A percentile compares a stretch with the other conserved stretches of the same genome.
These are phyloP conservation scores for Vulpes vulpes DNA, from an alignment of 2,113 vertebrate genomes.

Conservation along the genomic window DNA sequence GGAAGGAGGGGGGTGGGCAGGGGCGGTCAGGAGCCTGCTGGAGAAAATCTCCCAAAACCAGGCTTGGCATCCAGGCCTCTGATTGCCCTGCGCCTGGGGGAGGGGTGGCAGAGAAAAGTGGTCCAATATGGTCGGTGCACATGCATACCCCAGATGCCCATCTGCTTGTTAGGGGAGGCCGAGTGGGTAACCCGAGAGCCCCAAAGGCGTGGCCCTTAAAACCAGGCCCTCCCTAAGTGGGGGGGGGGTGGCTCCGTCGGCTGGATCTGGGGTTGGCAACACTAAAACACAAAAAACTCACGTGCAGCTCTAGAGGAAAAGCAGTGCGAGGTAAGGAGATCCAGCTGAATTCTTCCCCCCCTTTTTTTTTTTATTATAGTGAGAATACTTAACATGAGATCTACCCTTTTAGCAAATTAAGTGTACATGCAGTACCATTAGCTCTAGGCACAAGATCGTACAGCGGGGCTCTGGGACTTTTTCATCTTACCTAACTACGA, in stretches of 20 bases:
- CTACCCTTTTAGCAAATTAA: neutral
- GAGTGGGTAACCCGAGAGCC: neutral
- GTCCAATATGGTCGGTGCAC: neutral
- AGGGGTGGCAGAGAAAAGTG: slow-evolving; percentile 3
- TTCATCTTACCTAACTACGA: neutral
- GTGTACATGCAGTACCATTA: no score
- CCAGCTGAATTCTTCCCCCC: neutral
- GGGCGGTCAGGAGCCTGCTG: slow-evolving; percentile 55
- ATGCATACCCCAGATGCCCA: neutral
- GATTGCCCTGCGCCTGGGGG: slow-evolving; percentile 40
- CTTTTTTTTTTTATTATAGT: no score
- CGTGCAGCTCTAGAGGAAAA: neutral
- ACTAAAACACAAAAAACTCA: neutral
- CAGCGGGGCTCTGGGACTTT: no score
- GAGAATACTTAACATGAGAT: neutral
- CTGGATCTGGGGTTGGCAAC: neutral
- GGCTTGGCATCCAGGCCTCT: slow-evolving; percentile 48
- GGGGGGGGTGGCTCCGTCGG: neutral
- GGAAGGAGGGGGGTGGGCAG: neutral
- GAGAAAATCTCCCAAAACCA: slow-evolving; percentile 82
- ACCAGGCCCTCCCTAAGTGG: neutral
- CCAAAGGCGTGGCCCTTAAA: neutral
- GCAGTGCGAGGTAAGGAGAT: neutral
- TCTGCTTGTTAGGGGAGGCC: neutral
- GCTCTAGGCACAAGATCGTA: accelerated